These are phyloP conservation scores for Enteromius viviparus DNA, from an alignment of 2,797 vertebrate species.

Conservation along the genomic window DNA sequence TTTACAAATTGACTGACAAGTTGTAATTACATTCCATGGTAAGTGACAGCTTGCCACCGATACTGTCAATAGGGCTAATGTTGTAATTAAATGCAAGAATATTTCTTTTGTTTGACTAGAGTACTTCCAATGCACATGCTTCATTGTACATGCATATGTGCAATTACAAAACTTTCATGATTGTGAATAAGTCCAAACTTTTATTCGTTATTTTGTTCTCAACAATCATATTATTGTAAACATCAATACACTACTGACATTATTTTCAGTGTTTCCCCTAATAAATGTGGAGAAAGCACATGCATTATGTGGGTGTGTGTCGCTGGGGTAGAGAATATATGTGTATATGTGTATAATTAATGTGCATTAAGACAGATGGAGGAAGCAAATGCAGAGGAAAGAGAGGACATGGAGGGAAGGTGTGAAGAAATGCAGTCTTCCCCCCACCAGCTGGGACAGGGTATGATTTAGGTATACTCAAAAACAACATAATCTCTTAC, in stretches of 20 bases:
- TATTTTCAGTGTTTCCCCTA: conserved; percentile 71
- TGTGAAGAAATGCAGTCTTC: conserved; percentile 38
- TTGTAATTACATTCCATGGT: conserved; percentile 20
- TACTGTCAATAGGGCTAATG: conserved; percentile 9
- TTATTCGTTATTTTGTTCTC: conserved; percentile 2
- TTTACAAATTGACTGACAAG: conserved; percentile 17
- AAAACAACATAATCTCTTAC: background rate
- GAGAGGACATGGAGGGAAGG: conserved; percentile 55
- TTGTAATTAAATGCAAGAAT: conserved; percentile 14
- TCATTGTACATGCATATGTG: background rate
- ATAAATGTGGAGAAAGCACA: conserved; percentile 71
- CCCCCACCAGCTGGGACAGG: conserved; percentile 39
- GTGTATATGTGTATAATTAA: conserved; percentile 84
- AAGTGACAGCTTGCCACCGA: conserved; percentile 13
- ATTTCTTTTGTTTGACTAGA: conserved; percentile 1
- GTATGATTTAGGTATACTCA: conserved; percentile 27
- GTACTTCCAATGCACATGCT: background rate
- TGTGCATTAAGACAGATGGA: conserved; percentile 86
- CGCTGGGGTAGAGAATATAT: conserved; percentile 79
- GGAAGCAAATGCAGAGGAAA: conserved; percentile 75
- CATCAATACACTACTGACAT: conserved; percentile 38
- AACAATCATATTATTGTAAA: conserved; percentile 42
- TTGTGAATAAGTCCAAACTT: conserved; percentile 2
- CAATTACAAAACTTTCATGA: conserved; percentile 24
- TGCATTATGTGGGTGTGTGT: conserved; percentile 77